A percentile compares a stretch with the other conserved stretches of the same genome.
These are phyloP conservation scores for Zootoca vivipara DNA, from an alignment of 2,113 vertebrate genomes.

Conservation along the genomic window DNA sequence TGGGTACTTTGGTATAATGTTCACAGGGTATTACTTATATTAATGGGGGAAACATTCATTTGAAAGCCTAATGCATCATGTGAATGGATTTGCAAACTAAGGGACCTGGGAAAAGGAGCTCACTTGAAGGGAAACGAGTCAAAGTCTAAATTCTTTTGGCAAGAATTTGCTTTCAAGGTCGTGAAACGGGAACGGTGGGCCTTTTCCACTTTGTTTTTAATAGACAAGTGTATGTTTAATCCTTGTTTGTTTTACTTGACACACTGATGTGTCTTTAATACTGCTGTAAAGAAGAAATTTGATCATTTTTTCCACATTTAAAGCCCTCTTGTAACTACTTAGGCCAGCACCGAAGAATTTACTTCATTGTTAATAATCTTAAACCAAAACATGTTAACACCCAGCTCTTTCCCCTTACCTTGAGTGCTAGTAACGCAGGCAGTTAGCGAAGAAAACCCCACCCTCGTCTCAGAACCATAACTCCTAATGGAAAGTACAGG, in stretches of 20 bases:
- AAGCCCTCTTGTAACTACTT: neutral
- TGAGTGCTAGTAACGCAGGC: neutral
- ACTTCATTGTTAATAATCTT: neutral
- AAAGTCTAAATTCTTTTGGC: neutral
- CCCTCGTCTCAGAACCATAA: neutral
- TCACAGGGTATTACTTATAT: conserved; percentile 5
- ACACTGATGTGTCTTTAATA: conserved; percentile 18
- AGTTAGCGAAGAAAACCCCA: neutral
- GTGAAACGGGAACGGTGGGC: neutral
- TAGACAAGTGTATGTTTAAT: neutral
- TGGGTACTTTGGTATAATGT: neutral
- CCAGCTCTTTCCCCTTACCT: neutral
- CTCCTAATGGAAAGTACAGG: neutral
- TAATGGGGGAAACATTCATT: neutral
- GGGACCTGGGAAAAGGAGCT: neutral
- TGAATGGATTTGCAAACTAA: neutral
- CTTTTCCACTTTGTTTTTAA: conserved; percentile 7
- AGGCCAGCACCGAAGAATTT: neutral
- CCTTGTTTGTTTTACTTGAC: conserved; percentile 19
- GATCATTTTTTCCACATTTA: conserved; percentile 30
- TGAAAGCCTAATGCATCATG: conserved; percentile 30
- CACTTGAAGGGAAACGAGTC: neutral
- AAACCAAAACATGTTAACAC: neutral
- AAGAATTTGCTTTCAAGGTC: neutral
- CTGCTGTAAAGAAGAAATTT: conserved; percentile 6